Conservation (phyloP, 2,888 invertebrate species). For the Tachina fera region DNA sequence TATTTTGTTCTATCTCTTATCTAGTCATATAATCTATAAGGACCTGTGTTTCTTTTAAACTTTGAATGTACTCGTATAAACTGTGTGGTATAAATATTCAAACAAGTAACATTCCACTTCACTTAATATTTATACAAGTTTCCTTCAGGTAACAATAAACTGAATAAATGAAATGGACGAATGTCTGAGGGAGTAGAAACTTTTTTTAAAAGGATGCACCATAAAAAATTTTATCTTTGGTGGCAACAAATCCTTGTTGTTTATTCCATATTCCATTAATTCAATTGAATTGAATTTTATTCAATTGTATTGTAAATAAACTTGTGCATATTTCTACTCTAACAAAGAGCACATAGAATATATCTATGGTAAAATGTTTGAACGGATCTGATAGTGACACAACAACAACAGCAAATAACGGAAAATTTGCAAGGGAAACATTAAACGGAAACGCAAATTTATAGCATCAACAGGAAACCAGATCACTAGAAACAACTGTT, state of each 20-base stretch:
- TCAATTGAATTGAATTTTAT: conserved; percentile 54
- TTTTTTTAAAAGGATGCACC: conserved; percentile 23
- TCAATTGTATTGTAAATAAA: conserved; percentile 56
- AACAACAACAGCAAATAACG: conserved; percentile 29
- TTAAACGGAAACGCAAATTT: conserved; percentile 72
- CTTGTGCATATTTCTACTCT: conserved; percentile 41
- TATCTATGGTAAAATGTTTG: conserved; percentile 8
- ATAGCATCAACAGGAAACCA: conserved; percentile 73
- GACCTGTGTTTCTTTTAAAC: not conserved
- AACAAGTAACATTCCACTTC: conserved; percentile 64
- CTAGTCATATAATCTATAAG: no score
- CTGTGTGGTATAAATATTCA: conserved; percentile 33
- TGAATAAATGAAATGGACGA: not conserved
- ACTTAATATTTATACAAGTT: conserved; percentile 53
- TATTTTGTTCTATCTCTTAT: no score
- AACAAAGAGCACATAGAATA: conserved; percentile 10
- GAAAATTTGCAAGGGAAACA: conserved; percentile 63
- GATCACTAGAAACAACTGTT: conserved; percentile 62
- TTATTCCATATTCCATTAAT: conserved; percentile 59
- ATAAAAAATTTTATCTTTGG: conserved; percentile 41
- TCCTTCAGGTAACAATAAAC: conserved; percentile 51
- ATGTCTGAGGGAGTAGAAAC: conserved; percentile 14
- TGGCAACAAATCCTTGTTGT: conserved; percentile 43
- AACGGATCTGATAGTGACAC: not conserved
- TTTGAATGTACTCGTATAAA: not conserved